phyloP scores from a whole-genome alignment of 2,888 invertebrate genomes.

The Trissolcus brochymenae region DNA sequence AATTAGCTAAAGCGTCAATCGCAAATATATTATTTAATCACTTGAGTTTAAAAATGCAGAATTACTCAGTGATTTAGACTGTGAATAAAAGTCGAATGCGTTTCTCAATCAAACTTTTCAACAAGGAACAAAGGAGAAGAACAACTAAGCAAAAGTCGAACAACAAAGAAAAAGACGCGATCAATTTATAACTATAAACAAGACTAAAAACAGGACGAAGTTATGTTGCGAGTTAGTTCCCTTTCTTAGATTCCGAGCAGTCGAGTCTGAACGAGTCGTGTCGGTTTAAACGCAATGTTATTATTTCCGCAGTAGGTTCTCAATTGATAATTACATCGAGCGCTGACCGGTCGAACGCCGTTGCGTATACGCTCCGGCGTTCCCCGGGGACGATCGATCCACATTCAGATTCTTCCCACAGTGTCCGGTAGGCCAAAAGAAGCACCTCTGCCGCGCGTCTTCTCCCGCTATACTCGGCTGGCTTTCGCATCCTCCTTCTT shows the following conservation, averaged over 20 bases:
- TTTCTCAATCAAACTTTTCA: too few relatives aligned
- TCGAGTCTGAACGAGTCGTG: conserved; percentile 28
- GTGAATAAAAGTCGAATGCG: too few relatives aligned
- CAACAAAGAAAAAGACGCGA: conserved; percentile 33
- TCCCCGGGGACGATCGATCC: conserved; percentile 51
- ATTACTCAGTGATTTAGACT: too few relatives aligned
- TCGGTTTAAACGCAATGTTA: conserved; percentile 38
- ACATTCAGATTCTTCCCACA: conserved; percentile 68
- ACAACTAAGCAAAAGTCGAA: conserved; percentile 13
- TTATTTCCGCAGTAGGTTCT: conserved; percentile 57
- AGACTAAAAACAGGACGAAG: conserved; percentile 24
- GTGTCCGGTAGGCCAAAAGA: conserved; percentile 70
- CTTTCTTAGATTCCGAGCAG: conserved; percentile 36
- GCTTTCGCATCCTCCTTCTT: conserved; percentile 40
- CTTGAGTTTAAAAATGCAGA: too few relatives aligned
- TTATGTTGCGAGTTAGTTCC: conserved; percentile 16
- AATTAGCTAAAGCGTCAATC: too few relatives aligned
- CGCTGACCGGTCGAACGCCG: conserved; percentile 42
- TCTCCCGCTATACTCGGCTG: conserved; percentile 50
- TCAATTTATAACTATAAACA: conserved; percentile 44
- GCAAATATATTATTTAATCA: too few relatives aligned
- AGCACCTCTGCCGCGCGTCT: conserved; percentile 59
- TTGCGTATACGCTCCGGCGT: conserved; percentile 38
- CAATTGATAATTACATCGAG: conserved; percentile 57
- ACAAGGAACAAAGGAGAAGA: not conserved